These are phyloP conservation scores for Pampus argenteus DNA, from an alignment of 2,797 vertebrate genomes.

Conservation along the genomic window DNA sequence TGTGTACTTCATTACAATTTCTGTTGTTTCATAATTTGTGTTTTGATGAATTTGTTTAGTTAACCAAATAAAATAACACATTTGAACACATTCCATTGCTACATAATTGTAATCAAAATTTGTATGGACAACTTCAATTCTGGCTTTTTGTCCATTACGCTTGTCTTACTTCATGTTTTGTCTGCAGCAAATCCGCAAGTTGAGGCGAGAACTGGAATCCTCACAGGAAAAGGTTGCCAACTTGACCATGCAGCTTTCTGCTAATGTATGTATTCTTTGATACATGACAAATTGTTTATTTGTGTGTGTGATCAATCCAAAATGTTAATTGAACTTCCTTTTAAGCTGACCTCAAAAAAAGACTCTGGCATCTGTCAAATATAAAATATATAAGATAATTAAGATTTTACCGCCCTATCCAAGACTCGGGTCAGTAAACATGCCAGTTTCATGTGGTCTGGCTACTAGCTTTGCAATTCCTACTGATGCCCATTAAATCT, in stretches of 20 bases:
- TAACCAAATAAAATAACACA: neutral
- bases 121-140: neutral
- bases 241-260: constrained; percentile 94
- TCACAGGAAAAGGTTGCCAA: constrained; percentile 98
- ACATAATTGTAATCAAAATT: constrained; percentile 10
- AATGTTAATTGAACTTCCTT: constrained; percentile 13
- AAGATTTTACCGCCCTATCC: neutral
- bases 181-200: constrained; percentile 96
- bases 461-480: neutral
- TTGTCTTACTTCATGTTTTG: constrained; percentile 28
- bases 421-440: neutral
- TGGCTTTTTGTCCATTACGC: neutral
- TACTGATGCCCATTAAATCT: neutral
- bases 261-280: constrained; percentile 88
- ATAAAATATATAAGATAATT: neutral
- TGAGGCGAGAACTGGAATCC: constrained; percentile 93
- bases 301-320: neutral
- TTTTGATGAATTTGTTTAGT: constrained; percentile 13
- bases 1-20: neutral
- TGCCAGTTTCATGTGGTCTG: neutral
- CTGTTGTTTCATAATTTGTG: constrained; percentile 14
- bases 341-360: neutral
- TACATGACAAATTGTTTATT: neutral
- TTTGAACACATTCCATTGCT: constrained; percentile 16
- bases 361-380: neutral